These are phyloP conservation scores for Gonioctena quinquepunctata DNA, from an alignment of 1,140 invertebrate species.

Conservation along the genomic window DNA sequence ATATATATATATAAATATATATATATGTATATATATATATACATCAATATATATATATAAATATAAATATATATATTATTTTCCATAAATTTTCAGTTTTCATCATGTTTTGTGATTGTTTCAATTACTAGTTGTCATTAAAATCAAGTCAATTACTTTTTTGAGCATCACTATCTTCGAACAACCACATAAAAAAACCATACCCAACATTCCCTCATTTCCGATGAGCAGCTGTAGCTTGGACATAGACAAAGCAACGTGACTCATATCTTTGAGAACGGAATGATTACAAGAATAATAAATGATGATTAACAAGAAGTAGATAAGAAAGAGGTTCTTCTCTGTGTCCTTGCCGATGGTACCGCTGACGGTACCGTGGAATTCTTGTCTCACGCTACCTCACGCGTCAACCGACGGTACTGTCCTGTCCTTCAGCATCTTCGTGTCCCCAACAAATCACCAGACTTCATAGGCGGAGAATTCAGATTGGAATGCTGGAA, in stretches of 20 bases:
- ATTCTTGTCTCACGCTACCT: conserved; percentile 27
- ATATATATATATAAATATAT: too few relatives aligned
- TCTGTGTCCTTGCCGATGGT: conserved; percentile 18
- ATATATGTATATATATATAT: too few relatives aligned
- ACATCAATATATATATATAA: too few relatives aligned
- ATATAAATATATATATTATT: too few relatives aligned
- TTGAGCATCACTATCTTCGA: too few relatives aligned
- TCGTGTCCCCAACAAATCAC: not conserved
- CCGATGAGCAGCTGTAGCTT: not conserved
- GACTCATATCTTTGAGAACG: not conserved
- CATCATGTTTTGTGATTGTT: too few relatives aligned
- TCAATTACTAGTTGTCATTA: too few relatives aligned
- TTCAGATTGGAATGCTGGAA: not conserved
- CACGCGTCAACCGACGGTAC: conserved; percentile 22
- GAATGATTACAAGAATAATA: conserved; percentile 22
- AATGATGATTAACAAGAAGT: conserved; percentile 24
- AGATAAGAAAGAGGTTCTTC: conserved; percentile 19
- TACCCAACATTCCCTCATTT: not conserved
- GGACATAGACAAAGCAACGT: not conserved
- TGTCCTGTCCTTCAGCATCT: conserved; percentile 21
- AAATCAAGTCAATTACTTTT: too few relatives aligned
- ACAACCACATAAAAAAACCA: too few relatives aligned
- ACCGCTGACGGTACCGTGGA: conserved; percentile 13
- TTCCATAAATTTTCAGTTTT: too few relatives aligned
- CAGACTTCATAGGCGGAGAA: not conserved